A percentile compares a stretch with the other conserved stretches of the same genome.
phyloP scores from a whole-genome alignment of 2,888 invertebrate species.

The Cryptus viduatorius region DNA sequence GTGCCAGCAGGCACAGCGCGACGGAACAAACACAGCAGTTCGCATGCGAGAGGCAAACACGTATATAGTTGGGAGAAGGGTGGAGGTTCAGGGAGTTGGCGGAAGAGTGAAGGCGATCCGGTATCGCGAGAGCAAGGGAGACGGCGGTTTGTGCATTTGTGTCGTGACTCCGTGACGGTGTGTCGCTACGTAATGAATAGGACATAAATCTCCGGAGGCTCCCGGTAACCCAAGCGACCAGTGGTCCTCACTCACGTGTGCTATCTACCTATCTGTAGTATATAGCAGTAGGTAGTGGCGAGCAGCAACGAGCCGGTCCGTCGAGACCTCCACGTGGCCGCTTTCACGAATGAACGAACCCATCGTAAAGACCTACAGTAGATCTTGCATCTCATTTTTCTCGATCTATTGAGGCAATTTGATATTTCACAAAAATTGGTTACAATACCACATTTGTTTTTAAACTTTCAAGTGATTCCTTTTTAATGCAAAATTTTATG shows the following conservation, averaged over 20 bases:
- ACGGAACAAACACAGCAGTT: conserved; percentile 40
- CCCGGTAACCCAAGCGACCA: conserved; percentile 63
- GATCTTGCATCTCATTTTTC: not conserved
- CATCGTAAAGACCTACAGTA: not conserved
- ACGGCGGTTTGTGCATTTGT: conserved; percentile 74
- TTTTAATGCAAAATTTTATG: not conserved
- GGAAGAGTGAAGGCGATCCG: conserved; percentile 26
- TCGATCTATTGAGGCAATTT: not conserved
- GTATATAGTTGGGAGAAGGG: not conserved
- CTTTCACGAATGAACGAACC: conserved; percentile 6
- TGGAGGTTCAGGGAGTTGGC: conserved; percentile 18
- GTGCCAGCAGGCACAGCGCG: conserved; percentile 38
- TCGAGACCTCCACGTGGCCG: conserved; percentile 28
- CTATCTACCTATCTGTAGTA: conserved; percentile 19
- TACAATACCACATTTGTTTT: not conserved
- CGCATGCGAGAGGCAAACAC: conserved; percentile 22
- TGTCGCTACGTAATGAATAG: conserved; percentile 80
- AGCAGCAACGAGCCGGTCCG: conserved; percentile 53
- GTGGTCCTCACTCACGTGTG: conserved; percentile 67
- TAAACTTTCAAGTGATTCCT: not conserved
- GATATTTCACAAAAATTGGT: not conserved
- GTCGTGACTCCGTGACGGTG: conserved; percentile 68
- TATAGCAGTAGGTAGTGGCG: conserved; percentile 8
- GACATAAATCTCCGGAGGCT: conserved; percentile 81
- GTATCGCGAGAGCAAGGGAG: conserved; percentile 5